phyloP scores from a whole-genome alignment of 2,888 invertebrate species.

The Noctua janthe region DNA sequence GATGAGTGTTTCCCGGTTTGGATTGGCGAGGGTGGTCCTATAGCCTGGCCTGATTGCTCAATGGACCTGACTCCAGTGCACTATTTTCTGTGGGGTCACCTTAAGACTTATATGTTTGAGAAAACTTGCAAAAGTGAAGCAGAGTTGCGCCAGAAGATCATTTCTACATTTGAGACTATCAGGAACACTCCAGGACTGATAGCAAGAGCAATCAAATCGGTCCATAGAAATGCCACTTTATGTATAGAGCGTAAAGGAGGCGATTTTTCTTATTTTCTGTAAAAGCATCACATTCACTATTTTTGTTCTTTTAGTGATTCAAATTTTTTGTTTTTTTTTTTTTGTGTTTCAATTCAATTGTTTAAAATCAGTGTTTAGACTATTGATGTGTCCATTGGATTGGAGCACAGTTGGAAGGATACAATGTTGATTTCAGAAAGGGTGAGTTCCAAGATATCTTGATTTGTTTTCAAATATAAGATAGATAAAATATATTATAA shows the following conservation, averaged over 20 bases:
- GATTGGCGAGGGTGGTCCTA: slow-evolving; percentile 13
- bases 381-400: background rate
- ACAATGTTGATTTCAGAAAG: background rate
- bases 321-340: background rate
- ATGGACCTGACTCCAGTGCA: slow-evolving; percentile 17
- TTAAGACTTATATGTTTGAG: background rate
- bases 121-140: slow-evolving; percentile 19
- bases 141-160: slow-evolving; percentile 14
- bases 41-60: slow-evolving; percentile 22
- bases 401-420: background rate
- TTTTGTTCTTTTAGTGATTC: background rate
- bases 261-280: slow-evolving; percentile 6
- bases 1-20: slow-evolving; percentile 27
- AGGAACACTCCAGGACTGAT: background rate
- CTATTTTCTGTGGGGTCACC: slow-evolving; percentile 28
- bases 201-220: slow-evolving; percentile 10
- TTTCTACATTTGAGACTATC: slow-evolving; percentile 15
- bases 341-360: background rate
- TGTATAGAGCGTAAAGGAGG: slow-evolving; percentile 1
- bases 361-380: slow-evolving; percentile 1
- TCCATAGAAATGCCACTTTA: background rate
- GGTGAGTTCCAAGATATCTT: background rate
- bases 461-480: background rate
- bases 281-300: background rate
- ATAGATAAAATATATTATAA: too few species aligned